phyloP scores from a whole-genome alignment of 2,888 invertebrate species.

The Sinohyriopsis cumingii region DNA sequence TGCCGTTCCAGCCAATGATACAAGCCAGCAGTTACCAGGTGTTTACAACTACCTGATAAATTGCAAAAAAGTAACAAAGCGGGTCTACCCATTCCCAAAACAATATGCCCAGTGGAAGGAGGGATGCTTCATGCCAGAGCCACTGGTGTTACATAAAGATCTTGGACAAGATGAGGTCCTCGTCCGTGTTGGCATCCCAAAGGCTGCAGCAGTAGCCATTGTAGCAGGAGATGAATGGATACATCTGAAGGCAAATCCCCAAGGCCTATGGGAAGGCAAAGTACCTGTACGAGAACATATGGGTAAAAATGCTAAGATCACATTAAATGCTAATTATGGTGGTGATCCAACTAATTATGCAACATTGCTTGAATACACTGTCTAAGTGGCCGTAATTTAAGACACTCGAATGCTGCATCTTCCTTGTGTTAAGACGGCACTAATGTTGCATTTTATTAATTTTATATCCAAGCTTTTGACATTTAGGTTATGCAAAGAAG shows the following conservation, averaged over 20 bases:
- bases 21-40: slow-evolving; percentile 69
- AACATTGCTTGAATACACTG: slow-evolving; percentile 67
- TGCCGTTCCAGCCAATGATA: slow-evolving; percentile 65
- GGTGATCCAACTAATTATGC: slow-evolving; percentile 68
- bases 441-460: no score
- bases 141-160: slow-evolving; percentile 56
- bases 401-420: no score
- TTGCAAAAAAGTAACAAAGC: slow-evolving; percentile 55
- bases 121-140: slow-evolving; percentile 69
- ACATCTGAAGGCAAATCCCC: slow-evolving; percentile 59
- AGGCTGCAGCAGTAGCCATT: slow-evolving; percentile 69
- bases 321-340: slow-evolving; percentile 70
- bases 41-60: slow-evolving; percentile 72
- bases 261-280: slow-evolving; percentile 64
- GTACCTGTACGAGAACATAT: slow-evolving; percentile 61
- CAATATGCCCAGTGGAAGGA: slow-evolving; percentile 73
- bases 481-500: no score
- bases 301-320: slow-evolving; percentile 60
- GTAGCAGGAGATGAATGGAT: slow-evolving; percentile 70
- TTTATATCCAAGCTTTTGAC: no score
- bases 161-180: slow-evolving; percentile 47
- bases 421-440: no score
- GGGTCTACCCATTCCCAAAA: slow-evolving; percentile 67
- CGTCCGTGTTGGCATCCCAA: slow-evolving; percentile 66
- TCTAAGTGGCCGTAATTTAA: slow-evolving; percentile 17